Conservation (phyloP, 92 coral and sea anemone genomes). For the Bergia sp. region DNA sequence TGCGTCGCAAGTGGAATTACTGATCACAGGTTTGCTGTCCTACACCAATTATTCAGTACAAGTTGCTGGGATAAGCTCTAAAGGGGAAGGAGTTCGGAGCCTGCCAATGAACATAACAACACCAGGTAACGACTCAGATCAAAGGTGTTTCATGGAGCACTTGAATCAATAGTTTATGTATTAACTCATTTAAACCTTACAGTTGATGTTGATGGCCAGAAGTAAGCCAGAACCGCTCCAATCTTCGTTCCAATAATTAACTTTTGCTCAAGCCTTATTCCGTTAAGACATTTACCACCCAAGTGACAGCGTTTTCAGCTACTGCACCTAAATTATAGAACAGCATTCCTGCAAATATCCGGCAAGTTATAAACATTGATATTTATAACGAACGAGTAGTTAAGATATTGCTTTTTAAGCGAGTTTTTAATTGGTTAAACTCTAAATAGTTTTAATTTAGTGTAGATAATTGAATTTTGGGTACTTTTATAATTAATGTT, state of each 20-base stretch:
- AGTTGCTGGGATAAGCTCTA: conserved; percentile 33
- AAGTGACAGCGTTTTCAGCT: no score
- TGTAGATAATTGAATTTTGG: background rate
- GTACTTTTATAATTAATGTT: background rate
- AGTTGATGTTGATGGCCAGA: background rate
- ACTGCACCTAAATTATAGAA: no score
- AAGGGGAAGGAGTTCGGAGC: conserved; percentile 44
- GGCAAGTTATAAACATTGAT: no score
- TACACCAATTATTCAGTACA: conserved; percentile 34
- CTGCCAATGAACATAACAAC: conserved; percentile 4
- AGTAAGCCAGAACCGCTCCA: background rate
- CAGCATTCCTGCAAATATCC: no score
- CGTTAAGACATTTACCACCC: no score
- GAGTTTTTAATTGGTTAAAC: no score
- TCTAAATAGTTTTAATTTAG: no score
- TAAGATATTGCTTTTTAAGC: no score
- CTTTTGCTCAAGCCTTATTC: no score
- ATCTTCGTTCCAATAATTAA: no score
- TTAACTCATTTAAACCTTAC: no score
- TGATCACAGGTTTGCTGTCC: background rate
- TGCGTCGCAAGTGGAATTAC: conserved; percentile 10
- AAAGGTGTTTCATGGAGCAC: background rate
- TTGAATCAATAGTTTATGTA: background rate
- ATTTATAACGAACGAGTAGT: no score
- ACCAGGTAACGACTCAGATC: background rate